Evolutionary conservation across 2,888 invertebrate genomes (phyloP).

Genomic region (Synanthedon formicaeformis): DNA sequence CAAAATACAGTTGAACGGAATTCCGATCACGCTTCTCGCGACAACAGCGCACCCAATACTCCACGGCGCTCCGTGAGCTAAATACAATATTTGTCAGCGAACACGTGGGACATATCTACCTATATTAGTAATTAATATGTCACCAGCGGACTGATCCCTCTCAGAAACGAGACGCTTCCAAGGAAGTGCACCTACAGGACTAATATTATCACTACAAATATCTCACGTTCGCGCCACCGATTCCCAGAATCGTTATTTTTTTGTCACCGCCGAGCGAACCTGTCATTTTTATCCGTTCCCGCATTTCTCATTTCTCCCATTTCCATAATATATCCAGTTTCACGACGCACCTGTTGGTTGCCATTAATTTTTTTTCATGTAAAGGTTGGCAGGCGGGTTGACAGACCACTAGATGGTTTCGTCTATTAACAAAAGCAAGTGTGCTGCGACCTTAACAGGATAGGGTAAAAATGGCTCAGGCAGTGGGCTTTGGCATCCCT

Average conservation of each 20-base stretch:
- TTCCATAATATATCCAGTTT: constrained; percentile 30
- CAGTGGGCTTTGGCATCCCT: too few species aligned
- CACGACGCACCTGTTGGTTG: constrained; percentile 35
- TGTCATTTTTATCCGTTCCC: constrained; percentile 36
- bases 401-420: not conserved
- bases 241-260: constrained; percentile 46
- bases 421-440: too few species aligned
- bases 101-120: constrained; percentile 25
- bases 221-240: constrained; percentile 43
- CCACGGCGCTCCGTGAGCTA: constrained; percentile 16
- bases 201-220: constrained; percentile 63
- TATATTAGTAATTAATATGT: constrained; percentile 47
- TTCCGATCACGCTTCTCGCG: not conserved
- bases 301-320: constrained; percentile 30
- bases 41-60: constrained; percentile 11
- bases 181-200: constrained; percentile 38
- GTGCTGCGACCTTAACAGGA: too few species aligned
- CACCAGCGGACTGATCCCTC: constrained; percentile 22
- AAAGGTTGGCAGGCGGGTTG: constrained; percentile 3
- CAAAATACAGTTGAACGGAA: not conserved
- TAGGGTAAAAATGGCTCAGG: too few species aligned
- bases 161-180: constrained; percentile 35
- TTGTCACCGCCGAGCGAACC: constrained; percentile 20
- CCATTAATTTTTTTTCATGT: not conserved
- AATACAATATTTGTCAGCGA: constrained; percentile 15